Evolutionary conservation across 2,797 vertebrate genomes (phyloP), one percentile per base, ranked within the genome.

Genomic region (Babyrousa celebensis): DNA sequence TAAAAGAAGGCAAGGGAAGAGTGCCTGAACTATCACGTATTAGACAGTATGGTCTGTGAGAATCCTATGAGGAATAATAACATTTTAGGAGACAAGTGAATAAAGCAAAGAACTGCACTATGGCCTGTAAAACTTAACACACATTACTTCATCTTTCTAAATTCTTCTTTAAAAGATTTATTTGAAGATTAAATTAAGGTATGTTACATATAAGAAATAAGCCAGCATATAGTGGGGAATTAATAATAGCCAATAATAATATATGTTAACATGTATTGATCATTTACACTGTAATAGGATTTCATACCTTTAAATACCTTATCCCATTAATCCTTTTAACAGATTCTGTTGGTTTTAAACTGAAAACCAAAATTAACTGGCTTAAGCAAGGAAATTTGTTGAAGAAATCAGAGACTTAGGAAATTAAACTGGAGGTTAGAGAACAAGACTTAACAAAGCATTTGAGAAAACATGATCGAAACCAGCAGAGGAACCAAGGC

Each of bases 281-380:
- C 40, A 89, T 17, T 83, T 83, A 74, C 3, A 72, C 56, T 85
- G 18, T 23, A 93, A 43, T 16, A 70, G 21, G 36, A 54, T 91
- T 96, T 79, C 52, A 85, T 54, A 95, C 95, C 29, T 96, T 80
- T 85, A 92, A 91, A 90, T 79, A 62, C 58, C n/a, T 77, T 70
- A 85, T 91, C 40, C 93, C 23, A 80, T 91, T 84, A 84, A 93
- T 91, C 27, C 32, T 63, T 93, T 91, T 36, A 95, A 85, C 27
- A 80, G 52, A 67, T 91, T 83, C 58, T 91, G 27, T n/a, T 84
- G 58, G n/a, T 65, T 74, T 89, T 89, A 62, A 95, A 91, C 21
- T 91, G 56, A 80, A 95, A 93, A 80, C 20, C 18, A 67, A 40
- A 95, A 84, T 82, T 91, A 65, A 29, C 25, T 78, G 43, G 16